Evolutionary conservation across 1,140 invertebrate genomes (phyloP), one percentile per base, ranked within the genome.

Genomic region (Aporrectodea caliginosa): DNA sequence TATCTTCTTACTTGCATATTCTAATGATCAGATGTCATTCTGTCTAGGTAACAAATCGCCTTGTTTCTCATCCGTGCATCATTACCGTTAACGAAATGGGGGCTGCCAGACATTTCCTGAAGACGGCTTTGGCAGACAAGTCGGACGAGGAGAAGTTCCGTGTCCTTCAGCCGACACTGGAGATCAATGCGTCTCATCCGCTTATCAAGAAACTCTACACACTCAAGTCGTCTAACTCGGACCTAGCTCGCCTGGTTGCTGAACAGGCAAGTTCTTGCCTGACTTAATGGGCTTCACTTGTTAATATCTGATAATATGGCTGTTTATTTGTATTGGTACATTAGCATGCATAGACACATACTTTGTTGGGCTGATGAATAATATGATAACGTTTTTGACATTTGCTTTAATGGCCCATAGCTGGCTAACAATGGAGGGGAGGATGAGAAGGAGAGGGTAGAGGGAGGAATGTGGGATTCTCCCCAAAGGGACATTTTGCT

Each of bases 31-130:
- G n/a, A n/a, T n/a, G n/a, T n/a, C n/a, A n/a, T n/a, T n/a, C n/a
- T n/a, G n/a, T 29, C 6, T 76, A 89, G 88, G 91, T 94, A 0
- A 98, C 95, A 0, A 92, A 92, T 33, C 91, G 93, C 43, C 87
- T 98, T 27, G 94, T 94, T 79, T 91, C 91, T 0, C 95, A 99
- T 90, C 96, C 97, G 0, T 98, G 95, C 87, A 93, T 97, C 0
- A 91, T 98, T 0, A 97, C 95, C 0, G 94, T 98, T 0, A 93
- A 95, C 84, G 96, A 98, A 88, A 98, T 98, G 95, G 95, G 94
- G 0, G 94, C 95, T 14, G 96, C 96, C 0, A 89, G 97, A 80
- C 96, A 98, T 88, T 98, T 98, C 84, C 92, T 98, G 78, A 91
- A 93, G 73, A 96, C 95, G 1, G 94, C 96, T 84, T 92, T 94